Evolutionary conservation across 2,888 invertebrate genomes (phyloP).

Genomic region (Phortica okadai): DNA sequence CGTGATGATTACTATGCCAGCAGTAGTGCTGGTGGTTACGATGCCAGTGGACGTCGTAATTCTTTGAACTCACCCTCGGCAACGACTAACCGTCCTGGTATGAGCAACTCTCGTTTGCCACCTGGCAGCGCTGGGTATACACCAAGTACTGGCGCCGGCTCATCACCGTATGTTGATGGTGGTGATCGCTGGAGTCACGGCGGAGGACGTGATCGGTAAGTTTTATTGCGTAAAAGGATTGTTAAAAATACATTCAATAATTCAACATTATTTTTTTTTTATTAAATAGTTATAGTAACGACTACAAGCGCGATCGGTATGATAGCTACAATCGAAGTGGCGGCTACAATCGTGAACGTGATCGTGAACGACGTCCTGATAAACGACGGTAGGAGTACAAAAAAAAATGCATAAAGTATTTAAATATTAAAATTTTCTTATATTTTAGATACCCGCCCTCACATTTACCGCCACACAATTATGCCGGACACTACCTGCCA

Average conservation of each 20-base stretch:
- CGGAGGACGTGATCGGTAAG: conserved; percentile 69
- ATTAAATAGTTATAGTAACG: conserved; percentile 61
- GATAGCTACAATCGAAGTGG: conserved; percentile 75
- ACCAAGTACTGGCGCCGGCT: conserved; percentile 76
- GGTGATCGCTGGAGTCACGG: conserved; percentile 70
- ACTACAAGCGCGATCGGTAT: conserved; percentile 73
- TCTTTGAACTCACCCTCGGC: conserved; percentile 72
- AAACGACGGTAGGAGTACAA: conserved; percentile 79
- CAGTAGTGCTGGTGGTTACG: conserved; percentile 44
- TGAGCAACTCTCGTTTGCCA: conserved; percentile 57
- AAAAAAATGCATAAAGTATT: neutral
- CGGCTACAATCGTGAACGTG: conserved; percentile 79
- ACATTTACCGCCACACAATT: conserved; percentile 64
- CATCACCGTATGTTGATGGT: conserved; percentile 54
- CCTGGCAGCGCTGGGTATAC: conserved; percentile 57
- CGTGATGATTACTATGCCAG: conserved; percentile 66
- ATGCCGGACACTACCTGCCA: conserved; percentile 73
- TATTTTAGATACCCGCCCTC: conserved; percentile 69
- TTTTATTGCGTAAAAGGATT: conserved; percentile 38
- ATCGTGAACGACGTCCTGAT: conserved; percentile 80
- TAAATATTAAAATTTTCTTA: neutral
- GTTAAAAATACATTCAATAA: neutral
- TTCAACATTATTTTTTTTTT: neutral
- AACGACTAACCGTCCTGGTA: conserved; percentile 61
- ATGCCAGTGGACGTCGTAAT: conserved; percentile 74